Evolutionary conservation across 2,888 invertebrate species (phyloP).

Genomic region (Rotaria macrura): DNA sequence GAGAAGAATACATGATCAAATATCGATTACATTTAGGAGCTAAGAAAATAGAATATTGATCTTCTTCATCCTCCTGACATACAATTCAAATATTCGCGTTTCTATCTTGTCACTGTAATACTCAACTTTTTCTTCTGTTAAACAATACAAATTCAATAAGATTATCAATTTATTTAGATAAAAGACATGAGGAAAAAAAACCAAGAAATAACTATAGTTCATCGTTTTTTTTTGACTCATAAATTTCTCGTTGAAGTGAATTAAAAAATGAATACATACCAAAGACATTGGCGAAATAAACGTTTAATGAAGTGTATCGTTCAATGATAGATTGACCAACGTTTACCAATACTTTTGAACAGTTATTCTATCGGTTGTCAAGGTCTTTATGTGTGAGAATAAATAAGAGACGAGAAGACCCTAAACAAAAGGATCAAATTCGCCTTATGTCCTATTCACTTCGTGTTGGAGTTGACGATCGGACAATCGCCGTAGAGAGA

Average conservation of each 20-base stretch:
- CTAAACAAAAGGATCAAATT: constrained; percentile 3
- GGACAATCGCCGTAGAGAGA: background rate
- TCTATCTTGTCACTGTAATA: background rate
- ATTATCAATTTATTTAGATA: background rate
- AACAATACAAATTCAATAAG: background rate
- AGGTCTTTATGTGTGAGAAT: background rate
- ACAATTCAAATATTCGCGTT: background rate
- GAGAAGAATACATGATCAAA: background rate
- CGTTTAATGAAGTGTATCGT: background rate
- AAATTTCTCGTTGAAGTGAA: no score
- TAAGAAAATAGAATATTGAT: background rate
- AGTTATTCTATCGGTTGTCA: background rate
- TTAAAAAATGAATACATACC: background rate
- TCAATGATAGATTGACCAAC: background rate
- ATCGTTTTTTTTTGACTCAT: no score
- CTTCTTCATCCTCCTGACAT: background rate
- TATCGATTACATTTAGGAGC: background rate
- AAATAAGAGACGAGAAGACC: background rate
- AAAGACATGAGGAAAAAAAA: background rate
- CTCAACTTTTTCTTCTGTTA: background rate
- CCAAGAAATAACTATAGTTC: no score
- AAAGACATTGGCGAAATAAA: background rate
- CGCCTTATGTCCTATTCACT: background rate
- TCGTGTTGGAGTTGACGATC: background rate
- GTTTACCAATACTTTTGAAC: background rate